A percentile compares a stretch with the other conserved stretches of the same genome.
phyloP scores from a whole-genome alignment of 2,888 invertebrate genomes.

The Eilema depressum region DNA sequence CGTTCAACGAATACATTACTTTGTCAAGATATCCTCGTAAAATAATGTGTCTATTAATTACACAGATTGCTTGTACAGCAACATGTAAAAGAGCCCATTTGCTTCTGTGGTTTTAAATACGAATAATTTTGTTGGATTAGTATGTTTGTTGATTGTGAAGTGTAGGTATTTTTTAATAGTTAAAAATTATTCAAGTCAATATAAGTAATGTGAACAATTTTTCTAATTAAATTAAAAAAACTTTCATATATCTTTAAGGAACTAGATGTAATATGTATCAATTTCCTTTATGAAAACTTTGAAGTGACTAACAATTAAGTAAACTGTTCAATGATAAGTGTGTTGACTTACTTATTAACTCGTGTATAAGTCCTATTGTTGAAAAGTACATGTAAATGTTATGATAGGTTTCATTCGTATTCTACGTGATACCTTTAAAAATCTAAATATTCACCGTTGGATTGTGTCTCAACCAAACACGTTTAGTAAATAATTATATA shows the following conservation, averaged over 20 bases:
- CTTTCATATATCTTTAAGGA: too few relatives aligned
- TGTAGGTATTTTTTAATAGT: too few relatives aligned
- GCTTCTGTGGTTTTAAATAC: neutral
- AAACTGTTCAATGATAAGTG: slow-evolving; percentile 14
- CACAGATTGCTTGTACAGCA: slow-evolving; percentile 66
- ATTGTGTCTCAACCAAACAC: too few relatives aligned
- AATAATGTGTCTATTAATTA: slow-evolving; percentile 72
- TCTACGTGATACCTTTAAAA: slow-evolving; percentile 1
- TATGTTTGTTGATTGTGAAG: neutral
- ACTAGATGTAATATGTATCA: too few relatives aligned
- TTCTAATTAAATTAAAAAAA: neutral
- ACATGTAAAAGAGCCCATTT: neutral
- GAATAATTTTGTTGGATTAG: neutral
- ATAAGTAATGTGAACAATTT: too few relatives aligned
- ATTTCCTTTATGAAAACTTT: neutral
- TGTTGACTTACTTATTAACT: slow-evolving; percentile 6
- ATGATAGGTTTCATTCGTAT: neutral
- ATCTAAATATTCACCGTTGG: neutral
- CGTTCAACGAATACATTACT: slow-evolving; percentile 72
- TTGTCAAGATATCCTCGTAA: slow-evolving; percentile 70
- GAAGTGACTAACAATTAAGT: slow-evolving; percentile 15
- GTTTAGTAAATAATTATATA: too few relatives aligned
- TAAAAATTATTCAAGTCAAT: too few relatives aligned
- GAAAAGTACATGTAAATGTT: neutral
- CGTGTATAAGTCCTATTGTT: neutral